Evolutionary conservation across 2,797 vertebrate species (phyloP).

Genomic region (Choloepus didactylus): DNA sequence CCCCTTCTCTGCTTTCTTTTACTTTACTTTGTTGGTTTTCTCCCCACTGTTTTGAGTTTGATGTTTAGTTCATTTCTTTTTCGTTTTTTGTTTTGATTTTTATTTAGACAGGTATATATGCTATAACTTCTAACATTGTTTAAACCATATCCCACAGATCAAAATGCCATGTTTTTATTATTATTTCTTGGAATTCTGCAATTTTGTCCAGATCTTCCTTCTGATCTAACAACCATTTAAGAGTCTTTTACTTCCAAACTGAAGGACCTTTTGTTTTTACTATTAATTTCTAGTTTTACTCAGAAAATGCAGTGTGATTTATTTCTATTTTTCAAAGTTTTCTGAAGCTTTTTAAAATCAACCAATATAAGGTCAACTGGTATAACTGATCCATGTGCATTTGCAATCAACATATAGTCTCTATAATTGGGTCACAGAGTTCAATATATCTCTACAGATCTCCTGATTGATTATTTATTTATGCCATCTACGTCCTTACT

Average conservation of each 20-base stretch:
- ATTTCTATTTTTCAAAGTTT: neutral
- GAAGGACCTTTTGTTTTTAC: neutral
- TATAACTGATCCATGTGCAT: neutral
- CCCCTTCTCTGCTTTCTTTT: neutral
- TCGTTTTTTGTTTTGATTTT: neutral
- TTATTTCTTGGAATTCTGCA: constrained; percentile 26
- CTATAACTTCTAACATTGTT: neutral
- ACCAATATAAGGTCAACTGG: neutral
- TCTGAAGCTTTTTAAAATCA: neutral
- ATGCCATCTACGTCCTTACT: neutral
- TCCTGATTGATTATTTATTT: neutral
- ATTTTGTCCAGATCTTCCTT: constrained; percentile 16
- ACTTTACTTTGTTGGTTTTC: constrained; percentile 19
- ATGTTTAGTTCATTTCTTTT: neutral
- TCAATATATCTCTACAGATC: neutral
- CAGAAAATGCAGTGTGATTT: neutral
- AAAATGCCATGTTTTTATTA: neutral
- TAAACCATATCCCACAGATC: neutral
- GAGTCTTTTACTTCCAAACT: neutral
- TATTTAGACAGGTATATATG: neutral
- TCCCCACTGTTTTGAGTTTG: neutral
- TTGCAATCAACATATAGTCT: neutral
- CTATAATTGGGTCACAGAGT: neutral
- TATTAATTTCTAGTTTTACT: constrained; percentile 29
- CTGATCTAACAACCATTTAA: neutral